These are phyloP conservation scores for Drosophila histrio DNA, from an alignment of 2,888 invertebrate species.

Conservation along the genomic window DNA sequence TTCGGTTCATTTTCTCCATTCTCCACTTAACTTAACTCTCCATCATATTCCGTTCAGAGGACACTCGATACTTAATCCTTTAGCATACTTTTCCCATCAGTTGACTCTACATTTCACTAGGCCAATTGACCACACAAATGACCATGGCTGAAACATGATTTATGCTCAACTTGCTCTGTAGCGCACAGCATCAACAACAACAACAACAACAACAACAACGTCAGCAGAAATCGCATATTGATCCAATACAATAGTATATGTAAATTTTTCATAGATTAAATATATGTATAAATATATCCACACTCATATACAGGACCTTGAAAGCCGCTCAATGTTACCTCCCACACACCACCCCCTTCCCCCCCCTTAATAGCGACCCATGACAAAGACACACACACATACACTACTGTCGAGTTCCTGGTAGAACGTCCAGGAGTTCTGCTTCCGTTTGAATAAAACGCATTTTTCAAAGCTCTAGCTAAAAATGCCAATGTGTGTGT, in stretches of 20 bases:
- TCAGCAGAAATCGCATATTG: slow-evolving; percentile 39
- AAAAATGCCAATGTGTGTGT: slow-evolving; percentile 57
- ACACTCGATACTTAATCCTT: background rate
- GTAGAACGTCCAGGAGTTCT: slow-evolving; percentile 50
- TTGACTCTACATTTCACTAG: background rate
- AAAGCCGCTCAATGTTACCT: slow-evolving; percentile 41
- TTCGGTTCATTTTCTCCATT: background rate
- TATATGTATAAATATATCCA: slow-evolving; percentile 32
- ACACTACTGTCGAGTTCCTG: slow-evolving; percentile 17
- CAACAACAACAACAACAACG: slow-evolving; percentile 10
- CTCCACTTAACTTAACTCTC: background rate
- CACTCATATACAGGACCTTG: slow-evolving; percentile 37
- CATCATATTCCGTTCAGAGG: background rate
- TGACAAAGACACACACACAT: background rate
- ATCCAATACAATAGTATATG: slow-evolving; percentile 59
- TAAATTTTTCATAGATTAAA: slow-evolving; percentile 58
- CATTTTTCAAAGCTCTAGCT: slow-evolving; percentile 69
- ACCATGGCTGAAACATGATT: slow-evolving; percentile 30
- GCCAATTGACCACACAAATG: slow-evolving; percentile 29
- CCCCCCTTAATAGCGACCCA: background rate
- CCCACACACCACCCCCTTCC: background rate
- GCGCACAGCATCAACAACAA: slow-evolving; percentile 5
- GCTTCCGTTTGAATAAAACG: slow-evolving; percentile 72
- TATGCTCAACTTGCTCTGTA: slow-evolving; percentile 19
- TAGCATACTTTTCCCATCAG: background rate